Conservation (phyloP, 2,888 invertebrate species). For the Orthonychiurus folsomi region DNA sequence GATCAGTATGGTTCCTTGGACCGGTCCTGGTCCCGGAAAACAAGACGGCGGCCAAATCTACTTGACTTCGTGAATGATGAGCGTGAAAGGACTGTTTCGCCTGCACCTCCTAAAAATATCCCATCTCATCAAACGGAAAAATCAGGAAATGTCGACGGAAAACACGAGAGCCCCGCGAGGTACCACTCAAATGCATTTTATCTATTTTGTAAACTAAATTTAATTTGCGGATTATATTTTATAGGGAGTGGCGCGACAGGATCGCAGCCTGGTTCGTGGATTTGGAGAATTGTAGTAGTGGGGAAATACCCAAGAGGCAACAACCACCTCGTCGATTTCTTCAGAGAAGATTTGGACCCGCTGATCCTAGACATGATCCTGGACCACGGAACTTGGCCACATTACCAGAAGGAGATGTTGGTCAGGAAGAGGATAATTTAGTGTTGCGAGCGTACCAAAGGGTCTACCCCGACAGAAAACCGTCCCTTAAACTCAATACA, state of each 20-base stretch:
- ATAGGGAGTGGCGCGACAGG: constrained; percentile 76
- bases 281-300: constrained; percentile 55
- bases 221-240: neutral
- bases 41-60: constrained; percentile 68
- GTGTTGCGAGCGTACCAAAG: constrained; percentile 50
- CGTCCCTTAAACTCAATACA: constrained; percentile 63
- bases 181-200: no score
- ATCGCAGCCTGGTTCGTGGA: constrained; percentile 86
- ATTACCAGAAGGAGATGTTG: constrained; percentile 58
- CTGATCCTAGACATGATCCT: neutral
- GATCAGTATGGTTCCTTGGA: constrained; percentile 52
- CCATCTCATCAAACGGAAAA: constrained; percentile 19
- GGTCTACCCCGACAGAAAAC: constrained; percentile 69
- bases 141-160: neutral
- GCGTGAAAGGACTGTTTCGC: constrained; percentile 63
- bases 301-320: constrained; percentile 61
- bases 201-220: neutral
- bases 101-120: no score
- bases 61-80: constrained; percentile 59
- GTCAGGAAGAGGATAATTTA: constrained; percentile 1
- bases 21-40: constrained; percentile 78
- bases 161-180: constrained; percentile 7
- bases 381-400: constrained; percentile 64
- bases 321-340: constrained; percentile 45
- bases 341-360: constrained; percentile 31